These are phyloP conservation scores for Hozukius guyotensis DNA, from an alignment of 2,797 vertebrate genomes.

Conservation along the genomic window DNA sequence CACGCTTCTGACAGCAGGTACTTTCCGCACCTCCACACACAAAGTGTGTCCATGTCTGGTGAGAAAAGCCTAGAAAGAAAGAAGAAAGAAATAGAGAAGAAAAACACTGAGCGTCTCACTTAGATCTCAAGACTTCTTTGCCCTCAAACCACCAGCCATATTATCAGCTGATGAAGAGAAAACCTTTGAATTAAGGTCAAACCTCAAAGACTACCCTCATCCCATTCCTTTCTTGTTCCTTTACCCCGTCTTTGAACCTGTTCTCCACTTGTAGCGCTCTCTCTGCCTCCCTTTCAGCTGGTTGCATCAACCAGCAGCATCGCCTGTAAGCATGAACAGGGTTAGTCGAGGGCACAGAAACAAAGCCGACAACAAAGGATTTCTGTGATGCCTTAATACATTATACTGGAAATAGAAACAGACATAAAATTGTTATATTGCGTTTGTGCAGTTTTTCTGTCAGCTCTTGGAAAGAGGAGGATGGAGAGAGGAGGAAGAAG, in stretches of 20 bases:
- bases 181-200: constrained; percentile 4
- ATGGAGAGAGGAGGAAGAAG: constrained; percentile 77
- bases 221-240: background rate
- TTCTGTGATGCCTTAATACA: background rate
- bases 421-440: background rate
- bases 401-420: background rate
- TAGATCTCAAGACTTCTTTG: constrained; percentile 10
- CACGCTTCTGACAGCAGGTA: constrained; percentile 76
- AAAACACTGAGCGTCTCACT: background rate
- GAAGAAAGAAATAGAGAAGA: background rate
- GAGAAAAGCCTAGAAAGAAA: background rate
- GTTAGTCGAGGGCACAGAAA: constrained; percentile 1
- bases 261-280: background rate
- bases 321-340: background rate
- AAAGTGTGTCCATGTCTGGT: background rate
- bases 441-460: constrained; percentile 1
- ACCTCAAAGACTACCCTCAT: background rate
- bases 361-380: background rate
- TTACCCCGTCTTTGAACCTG: constrained; percentile 30
- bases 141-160: background rate
- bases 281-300: constrained; percentile 40
- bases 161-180: constrained; percentile 17
- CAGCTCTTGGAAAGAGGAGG: constrained; percentile 77
- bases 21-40: background rate
- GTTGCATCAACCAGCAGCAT: constrained; percentile 60